Evolutionary conservation across 2,797 vertebrate genomes (phyloP).

Genomic region (Antennarius maculatus): DNA sequence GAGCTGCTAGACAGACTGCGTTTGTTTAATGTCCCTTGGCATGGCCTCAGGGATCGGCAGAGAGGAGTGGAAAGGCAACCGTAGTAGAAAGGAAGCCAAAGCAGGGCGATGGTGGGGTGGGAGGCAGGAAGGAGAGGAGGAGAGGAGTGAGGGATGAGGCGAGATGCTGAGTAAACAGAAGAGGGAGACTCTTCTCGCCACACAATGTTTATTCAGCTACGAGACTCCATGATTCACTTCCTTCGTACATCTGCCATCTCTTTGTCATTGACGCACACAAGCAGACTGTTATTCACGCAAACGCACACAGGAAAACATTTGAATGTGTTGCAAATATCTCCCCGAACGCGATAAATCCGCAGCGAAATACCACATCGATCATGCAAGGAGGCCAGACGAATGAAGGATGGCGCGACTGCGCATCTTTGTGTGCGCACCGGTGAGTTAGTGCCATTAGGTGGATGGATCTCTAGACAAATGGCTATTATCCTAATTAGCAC

Average conservation of each 20-base stretch:
- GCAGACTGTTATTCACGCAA: not conserved
- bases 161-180: constrained; percentile 56
- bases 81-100: constrained; percentile 54
- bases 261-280: not conserved
- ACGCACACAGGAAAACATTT: constrained; percentile 6
- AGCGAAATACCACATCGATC: constrained; percentile 14
- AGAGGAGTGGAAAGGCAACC: constrained; percentile 38
- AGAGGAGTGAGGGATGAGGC: constrained; percentile 34
- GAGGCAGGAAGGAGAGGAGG: constrained; percentile 47
- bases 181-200: constrained; percentile 22
- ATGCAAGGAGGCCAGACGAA: constrained; percentile 32
- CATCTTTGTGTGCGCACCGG: constrained; percentile 28
- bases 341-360: constrained; percentile 23
- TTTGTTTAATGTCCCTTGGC: constrained; percentile 67
- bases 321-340: constrained; percentile 13
- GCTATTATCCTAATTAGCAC: constrained; percentile 78
- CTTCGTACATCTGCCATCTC: constrained; percentile 19
- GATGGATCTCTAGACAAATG: constrained; percentile 74
- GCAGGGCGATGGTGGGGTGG: constrained; percentile 46
- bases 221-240: constrained; percentile 40
- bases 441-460: constrained; percentile 67
- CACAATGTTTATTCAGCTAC: constrained; percentile 49
- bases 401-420: constrained; percentile 33
- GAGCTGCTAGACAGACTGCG: constrained; percentile 44
- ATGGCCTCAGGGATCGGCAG: constrained; percentile 50